Conservation (phyloP, 1,140 invertebrate genomes). For the Chymomyza costata region DNA sequence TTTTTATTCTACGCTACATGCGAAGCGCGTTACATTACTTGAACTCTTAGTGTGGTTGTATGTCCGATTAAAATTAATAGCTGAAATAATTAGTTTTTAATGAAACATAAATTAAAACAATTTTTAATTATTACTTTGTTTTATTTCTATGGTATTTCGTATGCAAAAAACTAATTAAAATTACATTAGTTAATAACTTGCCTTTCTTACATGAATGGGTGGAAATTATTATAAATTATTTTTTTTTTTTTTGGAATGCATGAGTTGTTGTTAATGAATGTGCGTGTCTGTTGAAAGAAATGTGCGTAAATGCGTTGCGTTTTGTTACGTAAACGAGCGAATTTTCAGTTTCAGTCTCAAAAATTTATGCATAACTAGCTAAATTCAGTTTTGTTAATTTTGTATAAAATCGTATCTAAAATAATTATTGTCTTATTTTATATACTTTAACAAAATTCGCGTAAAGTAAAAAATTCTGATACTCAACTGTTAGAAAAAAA, state of each 20-base stretch:
- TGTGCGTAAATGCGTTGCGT: constrained; percentile 6
- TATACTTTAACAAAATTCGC: too few species aligned
- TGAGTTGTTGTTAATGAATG: too few species aligned
- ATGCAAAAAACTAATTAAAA: constrained; percentile 42
- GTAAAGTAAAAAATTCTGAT: too few species aligned
- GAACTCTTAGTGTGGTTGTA: constrained; percentile 61
- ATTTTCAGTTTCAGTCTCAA: constrained; percentile 72
- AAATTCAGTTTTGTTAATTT: too few species aligned
- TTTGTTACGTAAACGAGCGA: constrained; percentile 43
- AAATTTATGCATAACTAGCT: constrained; percentile 67
- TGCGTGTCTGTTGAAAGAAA: constrained; percentile 3
- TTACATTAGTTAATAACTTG: constrained; percentile 34
- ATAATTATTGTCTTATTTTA: too few species aligned
- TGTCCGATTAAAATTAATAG: too few species aligned
- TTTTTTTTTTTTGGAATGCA: constrained; percentile 27
- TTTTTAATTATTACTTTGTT: constrained; percentile 64
- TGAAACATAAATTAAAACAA: too few species aligned
- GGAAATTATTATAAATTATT: constrained; percentile 7
- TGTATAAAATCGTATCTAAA: too few species aligned
- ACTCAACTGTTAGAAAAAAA: too few species aligned
- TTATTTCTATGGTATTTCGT: constrained; percentile 16
- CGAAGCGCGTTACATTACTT: constrained; percentile 69
- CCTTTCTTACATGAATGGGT: not conserved
- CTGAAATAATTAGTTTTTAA: too few species aligned
- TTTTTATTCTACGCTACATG: constrained; percentile 39